phyloP scores from a whole-genome alignment of 2,797 vertebrate species.

The Muscicapa comitata region DNA sequence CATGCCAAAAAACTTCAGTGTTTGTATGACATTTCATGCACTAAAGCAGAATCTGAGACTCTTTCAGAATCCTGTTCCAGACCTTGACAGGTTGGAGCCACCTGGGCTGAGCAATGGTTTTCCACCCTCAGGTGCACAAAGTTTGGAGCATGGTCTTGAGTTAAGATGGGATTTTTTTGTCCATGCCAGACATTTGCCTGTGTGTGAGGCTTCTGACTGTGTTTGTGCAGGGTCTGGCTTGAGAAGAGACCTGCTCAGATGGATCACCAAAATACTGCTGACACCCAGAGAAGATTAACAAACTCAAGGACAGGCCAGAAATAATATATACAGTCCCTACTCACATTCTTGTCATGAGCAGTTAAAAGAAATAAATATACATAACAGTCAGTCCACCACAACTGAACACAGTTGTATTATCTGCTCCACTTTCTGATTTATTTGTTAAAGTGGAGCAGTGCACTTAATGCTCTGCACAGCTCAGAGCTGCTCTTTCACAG shows the following conservation, averaged over 20 bases:
- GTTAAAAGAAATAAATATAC: slow-evolving; percentile 55
- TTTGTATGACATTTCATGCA: not conserved
- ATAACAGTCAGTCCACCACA: not conserved
- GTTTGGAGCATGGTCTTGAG: not conserved
- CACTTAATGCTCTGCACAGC: not conserved
- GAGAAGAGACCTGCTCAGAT: not conserved
- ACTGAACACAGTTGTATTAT: slow-evolving; percentile 51
- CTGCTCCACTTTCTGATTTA: slow-evolving; percentile 30
- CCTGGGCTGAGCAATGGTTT: not conserved
- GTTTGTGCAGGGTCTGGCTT: not conserved
- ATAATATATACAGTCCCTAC: not conserved
- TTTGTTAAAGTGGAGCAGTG: slow-evolving; percentile 25
- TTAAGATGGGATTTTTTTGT: not conserved
- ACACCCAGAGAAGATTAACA: not conserved
- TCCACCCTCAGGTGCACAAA: not conserved
- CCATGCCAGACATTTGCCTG: not conserved
- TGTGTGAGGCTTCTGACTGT: not conserved
- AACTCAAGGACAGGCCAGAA: slow-evolving; percentile 9
- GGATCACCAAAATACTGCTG: not conserved
- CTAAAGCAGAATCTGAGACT: not conserved
- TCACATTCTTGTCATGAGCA: slow-evolving; percentile 47
- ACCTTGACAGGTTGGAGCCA: not conserved
- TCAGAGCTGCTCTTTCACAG: slow-evolving; percentile 45
- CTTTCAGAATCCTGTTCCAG: not conserved
- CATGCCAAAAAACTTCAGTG: fast-evolving